These are phyloP conservation scores for Rhinoraja longicauda DNA, from an alignment of 2,797 vertebrate genomes.

Conservation along the genomic window DNA sequence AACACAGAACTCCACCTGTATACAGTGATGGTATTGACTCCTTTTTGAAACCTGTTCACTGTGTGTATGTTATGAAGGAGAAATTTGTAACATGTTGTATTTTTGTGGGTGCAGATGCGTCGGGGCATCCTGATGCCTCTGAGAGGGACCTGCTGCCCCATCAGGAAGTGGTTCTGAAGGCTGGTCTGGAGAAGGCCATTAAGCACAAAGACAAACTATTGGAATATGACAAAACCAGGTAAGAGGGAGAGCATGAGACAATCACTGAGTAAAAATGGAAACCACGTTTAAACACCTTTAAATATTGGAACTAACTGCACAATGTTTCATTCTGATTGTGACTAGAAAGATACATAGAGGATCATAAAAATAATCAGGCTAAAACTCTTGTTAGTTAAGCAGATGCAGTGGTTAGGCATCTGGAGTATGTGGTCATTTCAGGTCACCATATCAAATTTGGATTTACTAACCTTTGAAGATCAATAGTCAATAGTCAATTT, in stretches of 20 bases:
- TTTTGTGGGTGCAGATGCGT: slow-evolving; percentile 51
- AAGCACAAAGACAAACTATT: slow-evolving; percentile 92
- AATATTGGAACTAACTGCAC: neutral
- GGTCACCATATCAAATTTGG: too few species aligned
- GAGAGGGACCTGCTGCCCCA: slow-evolving; percentile 71
- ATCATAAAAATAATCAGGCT: neutral
- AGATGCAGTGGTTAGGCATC: neutral
- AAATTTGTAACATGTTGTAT: neutral
- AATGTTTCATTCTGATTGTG: neutral
- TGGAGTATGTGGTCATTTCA: neutral
- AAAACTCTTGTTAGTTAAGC: neutral
- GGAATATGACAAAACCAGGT: slow-evolving; percentile 92
- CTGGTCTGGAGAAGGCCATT: slow-evolving; percentile 79
- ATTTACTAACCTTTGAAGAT: neutral
- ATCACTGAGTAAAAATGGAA: neutral
- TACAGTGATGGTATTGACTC: neutral
- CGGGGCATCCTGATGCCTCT: slow-evolving; percentile 56
- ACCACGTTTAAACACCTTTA: neutral
- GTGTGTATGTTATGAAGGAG: neutral
- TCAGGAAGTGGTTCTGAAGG: slow-evolving; percentile 71
- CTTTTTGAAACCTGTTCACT: neutral
- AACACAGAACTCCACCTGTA: too few species aligned
- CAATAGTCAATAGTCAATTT: too few species aligned
- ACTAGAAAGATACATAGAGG: neutral
- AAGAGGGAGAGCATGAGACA: neutral